These are phyloP conservation scores for Patella caerulea DNA, from an alignment of 2,888 invertebrate genomes.

Conservation along the genomic window DNA sequence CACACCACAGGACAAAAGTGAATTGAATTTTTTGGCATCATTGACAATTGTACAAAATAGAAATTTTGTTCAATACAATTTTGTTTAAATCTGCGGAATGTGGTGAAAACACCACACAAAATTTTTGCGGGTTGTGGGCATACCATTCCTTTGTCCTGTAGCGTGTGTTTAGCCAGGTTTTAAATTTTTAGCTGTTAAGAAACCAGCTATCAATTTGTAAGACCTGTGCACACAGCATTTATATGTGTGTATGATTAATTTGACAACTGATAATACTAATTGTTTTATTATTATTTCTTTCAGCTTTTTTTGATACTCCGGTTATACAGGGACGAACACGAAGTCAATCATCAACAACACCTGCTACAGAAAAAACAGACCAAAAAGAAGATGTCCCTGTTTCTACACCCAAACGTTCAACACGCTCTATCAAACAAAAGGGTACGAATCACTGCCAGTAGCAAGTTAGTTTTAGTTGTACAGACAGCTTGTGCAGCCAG, in stretches of 20 bases:
- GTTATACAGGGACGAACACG: constrained; percentile 41
- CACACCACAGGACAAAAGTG: too few relatives aligned
- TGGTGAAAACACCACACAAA: background rate
- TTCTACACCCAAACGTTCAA: constrained; percentile 31
- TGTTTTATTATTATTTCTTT: background rate
- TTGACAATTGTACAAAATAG: too few relatives aligned
- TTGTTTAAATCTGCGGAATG: too few relatives aligned
- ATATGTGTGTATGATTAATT: background rate
- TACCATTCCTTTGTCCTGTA: constrained; percentile 37
- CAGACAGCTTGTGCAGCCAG: too few relatives aligned
- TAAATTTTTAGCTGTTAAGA: constrained; percentile 12
- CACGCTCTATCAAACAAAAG: constrained; percentile 37
- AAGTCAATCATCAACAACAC: constrained; percentile 32
- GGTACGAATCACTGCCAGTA: constrained; percentile 23
- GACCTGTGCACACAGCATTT: background rate
- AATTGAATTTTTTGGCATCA: too few relatives aligned
- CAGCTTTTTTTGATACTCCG: constrained; percentile 44
- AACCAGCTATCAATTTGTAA: background rate
- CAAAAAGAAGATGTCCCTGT: constrained; percentile 12
- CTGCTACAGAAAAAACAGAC: constrained; percentile 3
- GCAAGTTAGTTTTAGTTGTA: too few relatives aligned
- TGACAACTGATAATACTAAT: background rate
- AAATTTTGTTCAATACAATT: too few relatives aligned
- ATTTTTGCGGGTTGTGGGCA: constrained; percentile 24
- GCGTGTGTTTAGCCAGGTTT: constrained; percentile 35